Evolutionary conservation across 2,113 vertebrate genomes (phyloP), one percentile per base, ranked within the genome.

Genomic region (Gambusia holbrooki): DNA sequence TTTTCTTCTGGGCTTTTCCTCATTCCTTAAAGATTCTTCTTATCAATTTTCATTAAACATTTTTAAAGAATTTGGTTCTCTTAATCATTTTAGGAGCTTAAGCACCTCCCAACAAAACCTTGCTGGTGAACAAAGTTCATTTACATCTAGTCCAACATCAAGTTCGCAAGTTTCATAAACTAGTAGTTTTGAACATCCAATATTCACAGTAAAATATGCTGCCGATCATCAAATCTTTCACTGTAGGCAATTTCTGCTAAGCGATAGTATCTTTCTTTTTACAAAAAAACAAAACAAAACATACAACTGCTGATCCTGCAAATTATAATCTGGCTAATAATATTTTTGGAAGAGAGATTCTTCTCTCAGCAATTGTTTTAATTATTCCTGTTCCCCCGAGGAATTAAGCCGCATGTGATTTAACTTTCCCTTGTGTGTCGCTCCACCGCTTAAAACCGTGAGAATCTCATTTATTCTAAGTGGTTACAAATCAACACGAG

Each of bases 401-500:
- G 4, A 29, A 29, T 17, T 29, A 29, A 30, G 15, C 33, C 25
- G n/a, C 10, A n/a, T 66, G 32, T 37, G 63, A 25, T 1, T 68
- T 30, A 22, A 30, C 40, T 48, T 11, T 37, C 19, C 19, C 22
- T 30, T 48, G 27, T 68, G 37, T 42, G 25, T 69, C 37, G 10
- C 8, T n/a, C 25, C 25, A 2, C 51, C 17, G 51, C 22, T n/a
- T n/a, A n/a, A 58, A 58, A 25, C 25, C 25, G 17, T 25, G 17
- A 58, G 8, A 58, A 35, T 73, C 42, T 62, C 0, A 27, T 54
- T 81, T 48, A 69, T 58, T n/a, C 15, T 65, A 40, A 68, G 42
- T 58, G 67, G 27, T 75, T 27, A 37, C 71, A 63, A 71, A 81
- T 76, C 66, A 62, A 51, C 72, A 51, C 25, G 35, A 35, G 29